A percentile compares a stretch with the other conserved stretches of the same genome.
Conservation (phyloP, 2,888 invertebrate genomes). For the Sesamia inferens region DNA sequence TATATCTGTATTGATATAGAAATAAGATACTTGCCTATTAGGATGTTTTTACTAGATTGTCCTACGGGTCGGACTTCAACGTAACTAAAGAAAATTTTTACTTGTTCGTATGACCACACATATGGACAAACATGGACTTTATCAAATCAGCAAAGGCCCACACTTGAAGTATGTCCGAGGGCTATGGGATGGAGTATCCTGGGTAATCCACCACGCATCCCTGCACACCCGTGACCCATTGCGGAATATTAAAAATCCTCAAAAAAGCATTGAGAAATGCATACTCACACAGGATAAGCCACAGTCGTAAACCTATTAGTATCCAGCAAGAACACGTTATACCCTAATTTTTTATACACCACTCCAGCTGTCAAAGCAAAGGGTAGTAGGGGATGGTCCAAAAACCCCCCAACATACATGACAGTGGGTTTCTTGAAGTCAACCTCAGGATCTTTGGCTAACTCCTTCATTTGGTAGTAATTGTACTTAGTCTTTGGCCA, state of each 20-base stretch:
- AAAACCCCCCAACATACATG: conserved; percentile 77
- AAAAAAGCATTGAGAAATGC: neutral
- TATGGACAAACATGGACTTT: too few species aligned
- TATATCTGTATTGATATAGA: too few species aligned
- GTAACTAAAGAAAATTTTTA: too few species aligned
- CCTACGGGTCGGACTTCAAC: too few species aligned
- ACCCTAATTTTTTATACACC: conserved; percentile 73
- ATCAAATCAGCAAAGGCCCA: too few species aligned
- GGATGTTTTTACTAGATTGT: too few species aligned
- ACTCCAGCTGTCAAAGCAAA: conserved; percentile 63
- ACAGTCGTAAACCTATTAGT: conserved; percentile 74
- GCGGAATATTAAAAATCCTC: neutral
- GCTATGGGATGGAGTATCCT: too few species aligned
- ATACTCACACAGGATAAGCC: conserved; percentile 78
- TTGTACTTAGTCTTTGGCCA: conserved; percentile 69
- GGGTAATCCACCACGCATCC: neutral
- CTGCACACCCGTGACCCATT: neutral
- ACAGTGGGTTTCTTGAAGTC: conserved; percentile 74
- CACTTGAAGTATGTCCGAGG: too few species aligned
- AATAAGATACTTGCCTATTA: too few species aligned
- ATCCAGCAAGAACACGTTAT: conserved; percentile 76
- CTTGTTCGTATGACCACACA: too few species aligned
- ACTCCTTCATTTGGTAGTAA: conserved; percentile 73
- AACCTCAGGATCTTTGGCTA: conserved; percentile 70
- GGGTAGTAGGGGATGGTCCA: conserved; percentile 74